A percentile compares a stretch with the other conserved stretches of the same genome.
Evolutionary conservation across 2,888 invertebrate species (phyloP).

Genomic region (Hybos culiciformis): DNA sequence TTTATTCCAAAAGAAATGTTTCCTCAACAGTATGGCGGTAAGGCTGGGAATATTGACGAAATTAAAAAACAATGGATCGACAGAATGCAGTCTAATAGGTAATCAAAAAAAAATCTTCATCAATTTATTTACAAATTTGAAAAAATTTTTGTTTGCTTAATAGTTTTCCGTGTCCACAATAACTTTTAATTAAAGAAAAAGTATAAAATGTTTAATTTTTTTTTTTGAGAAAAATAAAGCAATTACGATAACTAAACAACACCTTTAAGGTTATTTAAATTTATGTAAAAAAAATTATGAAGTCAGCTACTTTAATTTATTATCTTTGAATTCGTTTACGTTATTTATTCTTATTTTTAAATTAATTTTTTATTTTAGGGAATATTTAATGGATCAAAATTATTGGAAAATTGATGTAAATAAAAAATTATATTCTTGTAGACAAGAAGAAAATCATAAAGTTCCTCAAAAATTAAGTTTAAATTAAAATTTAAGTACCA

Average conservation of each 20-base stretch:
- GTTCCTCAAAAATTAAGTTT: no score
- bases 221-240: no score
- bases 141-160: no score
- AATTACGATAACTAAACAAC: no score
- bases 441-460: no score
- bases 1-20: slow-evolving; percentile 49
- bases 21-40: slow-evolving; percentile 56
- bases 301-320: neutral
- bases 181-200: no score
- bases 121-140: neutral
- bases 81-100: slow-evolving; percentile 45
- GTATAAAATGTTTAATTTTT: no score
- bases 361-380: neutral
- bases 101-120: slow-evolving; percentile 14
- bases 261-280: no score
- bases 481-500: no score
- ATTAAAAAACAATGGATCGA: slow-evolving; percentile 49
- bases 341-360: neutral
- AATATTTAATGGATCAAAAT: neutral
- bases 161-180: no score
- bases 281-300: no score
- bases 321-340: neutral
- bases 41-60: slow-evolving; percentile 44
- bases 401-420: neutral
- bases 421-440: no score